These are phyloP conservation scores for Melipona quadrifasciata DNA, from an alignment of 1,140 invertebrate species.

Conservation along the genomic window DNA sequence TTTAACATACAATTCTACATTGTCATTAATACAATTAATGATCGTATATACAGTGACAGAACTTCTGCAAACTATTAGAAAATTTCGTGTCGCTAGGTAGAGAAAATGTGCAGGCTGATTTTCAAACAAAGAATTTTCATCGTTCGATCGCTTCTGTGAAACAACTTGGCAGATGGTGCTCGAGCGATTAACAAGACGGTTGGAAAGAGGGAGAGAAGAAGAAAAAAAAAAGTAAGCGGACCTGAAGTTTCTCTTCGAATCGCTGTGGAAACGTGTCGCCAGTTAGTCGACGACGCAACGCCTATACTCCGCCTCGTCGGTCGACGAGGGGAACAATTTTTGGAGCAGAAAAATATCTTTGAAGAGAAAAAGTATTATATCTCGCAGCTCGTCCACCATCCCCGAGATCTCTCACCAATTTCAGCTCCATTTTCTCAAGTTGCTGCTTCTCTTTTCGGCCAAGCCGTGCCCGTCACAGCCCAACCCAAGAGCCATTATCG, in stretches of 20 bases:
- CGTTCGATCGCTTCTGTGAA: background rate
- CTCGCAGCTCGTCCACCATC: constrained; percentile 51
- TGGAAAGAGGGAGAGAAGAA: background rate
- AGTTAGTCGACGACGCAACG: constrained; percentile 61
- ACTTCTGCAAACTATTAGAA: constrained; percentile 24
- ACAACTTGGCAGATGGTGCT: constrained; percentile 23
- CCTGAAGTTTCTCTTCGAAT: constrained; percentile 27
- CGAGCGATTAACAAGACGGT: constrained; percentile 22
- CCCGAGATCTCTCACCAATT: constrained; percentile 70
- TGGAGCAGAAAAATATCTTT: constrained; percentile 69
- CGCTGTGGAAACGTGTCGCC: constrained; percentile 46
- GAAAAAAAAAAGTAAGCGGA: background rate
- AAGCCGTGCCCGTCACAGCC: constrained; percentile 60
- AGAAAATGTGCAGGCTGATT: constrained; percentile 5
- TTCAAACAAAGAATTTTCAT: constrained; percentile 12
- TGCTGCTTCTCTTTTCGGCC: constrained; percentile 66
- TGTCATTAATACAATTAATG: no score
- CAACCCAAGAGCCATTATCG: constrained; percentile 72
- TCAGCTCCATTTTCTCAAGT: constrained; percentile 74
- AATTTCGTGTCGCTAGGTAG: constrained; percentile 18
- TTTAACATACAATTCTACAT: no score
- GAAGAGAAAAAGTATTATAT: constrained; percentile 44
- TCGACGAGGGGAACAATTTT: constrained; percentile 62
- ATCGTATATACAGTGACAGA: background rate
- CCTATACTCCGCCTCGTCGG: constrained; percentile 21